Conservation (phyloP, 2,888 invertebrate species). For the Catocala fraxini region DNA sequence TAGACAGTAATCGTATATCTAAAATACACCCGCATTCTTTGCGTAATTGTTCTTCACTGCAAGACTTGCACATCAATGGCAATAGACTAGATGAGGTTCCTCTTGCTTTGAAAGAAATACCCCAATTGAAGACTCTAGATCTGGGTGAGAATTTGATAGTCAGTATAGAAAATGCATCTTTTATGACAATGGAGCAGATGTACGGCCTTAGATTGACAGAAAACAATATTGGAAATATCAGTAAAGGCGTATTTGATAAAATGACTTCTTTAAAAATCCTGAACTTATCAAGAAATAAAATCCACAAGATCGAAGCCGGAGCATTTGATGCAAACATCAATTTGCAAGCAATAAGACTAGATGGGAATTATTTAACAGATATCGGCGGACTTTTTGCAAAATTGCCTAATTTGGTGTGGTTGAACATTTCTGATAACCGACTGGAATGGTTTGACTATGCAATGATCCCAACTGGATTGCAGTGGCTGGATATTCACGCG, state of each 20-base stretch:
- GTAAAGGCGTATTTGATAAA: slow-evolving; percentile 93
- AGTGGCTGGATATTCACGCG: slow-evolving; percentile 95
- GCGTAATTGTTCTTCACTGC: slow-evolving; percentile 92
- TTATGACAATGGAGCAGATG: slow-evolving; percentile 93
- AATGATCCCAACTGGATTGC: slow-evolving; percentile 93
- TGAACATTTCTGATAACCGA: slow-evolving; percentile 95
- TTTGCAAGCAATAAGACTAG: slow-evolving; percentile 93
- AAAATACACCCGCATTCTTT: slow-evolving; percentile 92
- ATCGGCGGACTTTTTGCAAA: slow-evolving; percentile 93
- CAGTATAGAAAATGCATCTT: slow-evolving; percentile 92
- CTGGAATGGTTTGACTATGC: slow-evolving; percentile 95
- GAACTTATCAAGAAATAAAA: slow-evolving; percentile 94
- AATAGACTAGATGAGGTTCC: slow-evolving; percentile 93
- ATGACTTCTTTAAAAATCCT: slow-evolving; percentile 93
- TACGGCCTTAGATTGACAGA: slow-evolving; percentile 94
- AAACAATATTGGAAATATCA: slow-evolving; percentile 93
- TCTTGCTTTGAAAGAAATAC: slow-evolving; percentile 91
- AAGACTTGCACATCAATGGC: slow-evolving; percentile 94
- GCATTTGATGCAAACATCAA: slow-evolving; percentile 93
- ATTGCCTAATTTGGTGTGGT: slow-evolving; percentile 93
- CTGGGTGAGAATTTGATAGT: slow-evolving; percentile 95
- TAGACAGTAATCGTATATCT: slow-evolving; percentile 93
- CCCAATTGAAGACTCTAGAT: slow-evolving; percentile 93
- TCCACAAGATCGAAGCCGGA: slow-evolving; percentile 92
- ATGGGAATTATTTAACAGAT: slow-evolving; percentile 93